phyloP scores from a whole-genome alignment of 2,888 invertebrate species.

The Oscheius sp. region DNA sequence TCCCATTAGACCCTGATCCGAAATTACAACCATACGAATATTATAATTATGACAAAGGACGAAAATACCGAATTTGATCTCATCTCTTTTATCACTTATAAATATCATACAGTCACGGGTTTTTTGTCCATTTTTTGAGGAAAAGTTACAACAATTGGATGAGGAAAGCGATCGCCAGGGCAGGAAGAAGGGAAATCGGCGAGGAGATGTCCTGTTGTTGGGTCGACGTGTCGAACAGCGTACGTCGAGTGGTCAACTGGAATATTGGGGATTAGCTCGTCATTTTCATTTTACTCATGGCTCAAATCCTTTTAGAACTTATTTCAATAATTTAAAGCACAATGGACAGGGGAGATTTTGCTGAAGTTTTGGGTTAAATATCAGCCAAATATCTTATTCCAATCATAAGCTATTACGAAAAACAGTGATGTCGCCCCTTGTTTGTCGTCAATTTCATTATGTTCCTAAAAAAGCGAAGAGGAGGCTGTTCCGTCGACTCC shows the following conservation, averaged over 20 bases:
- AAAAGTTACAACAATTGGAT: background rate
- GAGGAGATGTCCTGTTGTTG: constrained; percentile 5
- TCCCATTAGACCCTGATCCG: constrained; percentile 49
- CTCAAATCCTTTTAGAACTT: too few species aligned
- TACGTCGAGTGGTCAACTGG: constrained; percentile 21
- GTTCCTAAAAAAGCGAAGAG: too few species aligned
- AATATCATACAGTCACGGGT: constrained; percentile 2
- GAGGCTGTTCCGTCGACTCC: too few species aligned
- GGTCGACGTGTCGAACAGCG: constrained; percentile 6
- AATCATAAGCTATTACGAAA: too few species aligned
- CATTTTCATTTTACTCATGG: too few species aligned
- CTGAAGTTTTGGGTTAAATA: too few species aligned
- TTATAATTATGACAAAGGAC: constrained; percentile 51
- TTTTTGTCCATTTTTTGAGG: background rate
- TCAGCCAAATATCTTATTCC: too few species aligned
- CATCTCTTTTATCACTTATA: background rate
- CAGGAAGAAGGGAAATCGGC: background rate
- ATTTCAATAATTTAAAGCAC: too few species aligned
- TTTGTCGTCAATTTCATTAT: too few species aligned
- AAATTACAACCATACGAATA: constrained; percentile 48
- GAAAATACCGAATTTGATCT: constrained; percentile 44
- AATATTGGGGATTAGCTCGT: background rate
- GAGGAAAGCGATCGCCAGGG: background rate
- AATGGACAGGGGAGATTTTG: too few species aligned
- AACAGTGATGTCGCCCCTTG: too few species aligned